Conservation (phyloP, 2,888 invertebrate genomes). For the Drosophila ezoana region DNA sequence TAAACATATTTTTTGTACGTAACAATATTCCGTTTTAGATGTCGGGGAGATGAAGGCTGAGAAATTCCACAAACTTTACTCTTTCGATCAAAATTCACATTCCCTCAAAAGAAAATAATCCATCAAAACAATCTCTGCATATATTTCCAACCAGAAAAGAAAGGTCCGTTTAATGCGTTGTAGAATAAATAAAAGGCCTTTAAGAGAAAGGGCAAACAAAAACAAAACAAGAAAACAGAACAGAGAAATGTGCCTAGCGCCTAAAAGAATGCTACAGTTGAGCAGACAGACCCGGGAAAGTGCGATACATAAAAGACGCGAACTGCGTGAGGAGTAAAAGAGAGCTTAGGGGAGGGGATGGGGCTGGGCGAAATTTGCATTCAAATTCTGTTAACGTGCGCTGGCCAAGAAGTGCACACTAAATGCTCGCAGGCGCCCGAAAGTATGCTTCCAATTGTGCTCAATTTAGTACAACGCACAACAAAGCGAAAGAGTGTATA, state of each 20-base stretch:
- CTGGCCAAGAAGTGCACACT: constrained; percentile 59
- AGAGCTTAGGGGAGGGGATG: background rate
- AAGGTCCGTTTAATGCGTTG: constrained; percentile 42
- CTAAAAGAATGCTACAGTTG: constrained; percentile 49
- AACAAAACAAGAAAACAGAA: constrained; percentile 17
- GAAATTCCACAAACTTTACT: background rate
- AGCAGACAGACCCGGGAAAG: constrained; percentile 30
- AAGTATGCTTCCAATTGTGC: constrained; percentile 80
- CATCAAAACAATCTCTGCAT: constrained; percentile 9
- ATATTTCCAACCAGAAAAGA: background rate
- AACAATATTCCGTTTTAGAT: no score
- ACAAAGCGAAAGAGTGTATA: constrained; percentile 37
- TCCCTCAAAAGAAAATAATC: constrained; percentile 2
- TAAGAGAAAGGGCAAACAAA: constrained; percentile 31
- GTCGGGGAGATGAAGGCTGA: no score
- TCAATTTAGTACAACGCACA: constrained; percentile 73
- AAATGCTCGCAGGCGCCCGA: constrained; percentile 70
- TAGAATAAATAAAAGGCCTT: constrained; percentile 50
- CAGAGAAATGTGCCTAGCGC: constrained; percentile 41
- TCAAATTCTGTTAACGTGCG: constrained; percentile 44
- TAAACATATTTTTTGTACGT: no score
- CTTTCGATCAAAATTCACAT: background rate
- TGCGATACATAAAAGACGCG: constrained; percentile 59
- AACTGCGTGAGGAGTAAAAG: background rate
- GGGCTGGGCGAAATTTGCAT: constrained; percentile 38